Base-by-base conservation (phyloP, 2,888 invertebrate genomes). In the Phaonia tiefii region DNA sequence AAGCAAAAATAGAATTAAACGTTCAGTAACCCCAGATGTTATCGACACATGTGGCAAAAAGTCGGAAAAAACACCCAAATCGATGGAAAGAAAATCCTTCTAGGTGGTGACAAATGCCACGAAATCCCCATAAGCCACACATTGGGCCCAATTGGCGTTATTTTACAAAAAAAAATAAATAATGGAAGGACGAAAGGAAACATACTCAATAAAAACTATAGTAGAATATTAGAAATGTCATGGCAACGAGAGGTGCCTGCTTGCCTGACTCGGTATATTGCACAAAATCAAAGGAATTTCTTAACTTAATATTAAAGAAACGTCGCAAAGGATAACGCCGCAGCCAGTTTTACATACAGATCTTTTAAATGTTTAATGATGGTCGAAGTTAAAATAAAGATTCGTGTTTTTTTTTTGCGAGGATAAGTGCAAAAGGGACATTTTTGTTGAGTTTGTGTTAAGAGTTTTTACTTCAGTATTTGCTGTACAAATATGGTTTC, bases 211-310 rank as follows among this genome's bases (percentile, higher is more conserved):
- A 11, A 10, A 42, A 25, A 11, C 58, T 58, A 26, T 13, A 15
- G 66, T 17, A 51, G 58, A 65, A 70, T 37, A 75, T 80, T 72
- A 75, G 66, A 25, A 67, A 39, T 37, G 60, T 67, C 67, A 71
- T 44, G 67, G 46, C 26, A 60, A 44, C 20, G 54, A 31, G 4
- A 60, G 31, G 37, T 8, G 17, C n/a, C n/a, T n/a, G n/a, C n/a
- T n/a, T n/a, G n/a, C n/a, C n/a, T n/a, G n/a, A n/a, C n/a, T n/a
- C n/a, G n/a, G n/a, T 20, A 1, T 20, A 67, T 37, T 11, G 54
- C 54, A 4, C 65, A 10, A 60, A 74, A 39, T 60, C 70, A 60
- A 80, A 73, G 74, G 58, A 70, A 54, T 49, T 72, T 63, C 71
- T 22, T 11, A 25, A 20, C 26, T 25, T 37, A n/a, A n/a, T n/a